These are phyloP conservation scores for Drosophila monieri DNA, from an alignment of 2,888 invertebrate genomes.

Conservation along the genomic window DNA sequence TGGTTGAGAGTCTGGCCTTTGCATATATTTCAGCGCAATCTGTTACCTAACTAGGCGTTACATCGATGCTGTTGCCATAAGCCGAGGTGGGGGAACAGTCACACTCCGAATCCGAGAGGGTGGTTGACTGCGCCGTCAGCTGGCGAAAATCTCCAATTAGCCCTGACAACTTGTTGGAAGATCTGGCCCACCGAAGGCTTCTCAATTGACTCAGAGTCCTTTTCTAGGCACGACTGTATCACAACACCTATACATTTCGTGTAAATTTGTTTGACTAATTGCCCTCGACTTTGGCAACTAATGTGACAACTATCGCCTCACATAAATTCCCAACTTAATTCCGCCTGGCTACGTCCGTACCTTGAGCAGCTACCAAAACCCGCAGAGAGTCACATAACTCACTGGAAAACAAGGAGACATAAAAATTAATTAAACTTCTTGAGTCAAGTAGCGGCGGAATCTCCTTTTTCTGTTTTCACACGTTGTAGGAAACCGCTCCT, in stretches of 20 bases:
- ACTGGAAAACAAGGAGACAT: conserved; percentile 57
- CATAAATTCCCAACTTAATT: conserved; percentile 71
- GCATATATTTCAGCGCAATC: conserved; percentile 72
- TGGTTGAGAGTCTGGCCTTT: conserved; percentile 47
- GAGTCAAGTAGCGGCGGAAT: conserved; percentile 67
- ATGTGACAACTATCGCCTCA: conserved; percentile 25
- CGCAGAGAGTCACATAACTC: conserved; percentile 76
- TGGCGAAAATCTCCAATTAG: conserved; percentile 41
- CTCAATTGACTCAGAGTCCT: neutral
- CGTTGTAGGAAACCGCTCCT: conserved; percentile 56
- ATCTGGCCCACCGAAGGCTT: conserved; percentile 13
- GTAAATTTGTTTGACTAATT: conserved; percentile 69
- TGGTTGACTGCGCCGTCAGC: conserved; percentile 43
- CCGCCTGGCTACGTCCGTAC: conserved; percentile 50
- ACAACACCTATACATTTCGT: conserved; percentile 34
- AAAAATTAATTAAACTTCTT: conserved; percentile 74
- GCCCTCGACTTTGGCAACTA: conserved; percentile 20
- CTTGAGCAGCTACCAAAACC: conserved; percentile 48
- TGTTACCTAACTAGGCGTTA: conserved; percentile 79
- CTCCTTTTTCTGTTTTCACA: conserved; percentile 70
- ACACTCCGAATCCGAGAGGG: conserved; percentile 12
- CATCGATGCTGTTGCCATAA: conserved; percentile 57
- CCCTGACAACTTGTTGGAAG: conserved; percentile 44
- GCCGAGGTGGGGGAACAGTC: conserved; percentile 5
- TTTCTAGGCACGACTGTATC: neutral